Conservation (phyloP, 2,888 invertebrate species). For the Coelinius sp. region DNA sequence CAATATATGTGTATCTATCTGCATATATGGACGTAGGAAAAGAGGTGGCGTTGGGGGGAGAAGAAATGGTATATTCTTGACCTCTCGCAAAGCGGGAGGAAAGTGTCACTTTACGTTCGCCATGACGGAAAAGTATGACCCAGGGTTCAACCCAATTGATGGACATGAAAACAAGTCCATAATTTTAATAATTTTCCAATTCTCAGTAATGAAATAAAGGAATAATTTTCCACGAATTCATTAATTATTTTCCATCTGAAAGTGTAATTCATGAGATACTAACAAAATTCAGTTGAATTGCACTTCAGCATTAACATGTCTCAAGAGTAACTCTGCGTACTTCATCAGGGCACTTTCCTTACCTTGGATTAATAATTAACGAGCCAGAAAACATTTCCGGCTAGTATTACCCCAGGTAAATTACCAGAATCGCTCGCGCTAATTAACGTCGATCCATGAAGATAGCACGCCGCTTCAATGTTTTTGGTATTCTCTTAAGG, state of each 20-base stretch:
- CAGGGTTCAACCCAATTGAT: constrained; percentile 36
- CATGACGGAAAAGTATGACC: constrained; percentile 39
- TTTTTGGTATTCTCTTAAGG: constrained; percentile 23
- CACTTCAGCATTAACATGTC: not conserved
- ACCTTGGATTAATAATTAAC: constrained; percentile 16
- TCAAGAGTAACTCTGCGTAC: not conserved
- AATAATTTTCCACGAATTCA: not conserved
- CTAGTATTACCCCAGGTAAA: not conserved
- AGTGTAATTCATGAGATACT: not conserved
- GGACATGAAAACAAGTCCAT: too few relatives aligned
- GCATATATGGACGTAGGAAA: constrained; percentile 41
- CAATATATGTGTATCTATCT: not conserved
- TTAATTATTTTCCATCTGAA: not conserved
- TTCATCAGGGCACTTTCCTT: constrained; percentile 8
- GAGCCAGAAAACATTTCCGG: constrained; percentile 13
- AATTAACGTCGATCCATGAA: constrained; percentile 45
- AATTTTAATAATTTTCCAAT: not conserved
- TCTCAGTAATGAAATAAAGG: not conserved
- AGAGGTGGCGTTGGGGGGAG: constrained; percentile 45
- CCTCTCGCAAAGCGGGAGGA: too few relatives aligned
- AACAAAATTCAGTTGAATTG: not conserved
- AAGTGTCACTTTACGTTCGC: too few relatives aligned
- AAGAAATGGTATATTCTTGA: constrained; percentile 35
- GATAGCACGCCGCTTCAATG: constrained; percentile 32
- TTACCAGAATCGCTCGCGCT: constrained; percentile 33